Conservation (phyloP, 2,113 vertebrate genomes). For the Ibidorhyncha struthersii region DNA sequence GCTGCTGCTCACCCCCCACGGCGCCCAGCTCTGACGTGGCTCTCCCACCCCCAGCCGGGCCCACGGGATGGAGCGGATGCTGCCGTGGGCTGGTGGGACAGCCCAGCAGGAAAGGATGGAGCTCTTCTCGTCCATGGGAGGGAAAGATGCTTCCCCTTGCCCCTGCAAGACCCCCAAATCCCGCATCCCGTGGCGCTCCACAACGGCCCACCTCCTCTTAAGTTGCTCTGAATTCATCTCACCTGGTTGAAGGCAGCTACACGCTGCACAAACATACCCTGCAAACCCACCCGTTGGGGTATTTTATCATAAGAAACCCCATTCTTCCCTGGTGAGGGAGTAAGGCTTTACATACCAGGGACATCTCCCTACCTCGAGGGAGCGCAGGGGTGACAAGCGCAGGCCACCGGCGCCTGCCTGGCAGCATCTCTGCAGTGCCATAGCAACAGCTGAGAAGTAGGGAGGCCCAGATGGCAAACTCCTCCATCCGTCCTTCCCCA, state of each 20-base stretch:
- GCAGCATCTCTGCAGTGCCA: conserved; percentile 56
- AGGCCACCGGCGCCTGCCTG: conserved; percentile 20
- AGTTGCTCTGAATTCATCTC: background rate
- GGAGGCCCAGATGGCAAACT: conserved; percentile 70
- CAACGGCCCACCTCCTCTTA: background rate
- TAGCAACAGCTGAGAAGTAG: conserved; percentile 62
- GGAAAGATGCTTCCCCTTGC: background rate
- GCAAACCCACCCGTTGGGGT: background rate
- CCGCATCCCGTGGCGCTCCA: background rate
- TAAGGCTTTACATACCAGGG: accelerated
- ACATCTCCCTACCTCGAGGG: background rate
- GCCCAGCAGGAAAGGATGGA: background rate
- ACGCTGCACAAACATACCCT: background rate
- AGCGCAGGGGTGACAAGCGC: conserved; percentile 14
- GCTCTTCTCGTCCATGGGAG: background rate
- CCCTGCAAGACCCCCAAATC: background rate
- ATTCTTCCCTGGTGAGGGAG: background rate
- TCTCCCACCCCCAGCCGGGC: background rate
- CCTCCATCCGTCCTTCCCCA: conserved; percentile 54
- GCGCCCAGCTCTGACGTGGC: background rate
- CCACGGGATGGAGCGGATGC: background rate
- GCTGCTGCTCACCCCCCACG: background rate
- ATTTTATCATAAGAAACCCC: background rate
- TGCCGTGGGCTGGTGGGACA: background rate
- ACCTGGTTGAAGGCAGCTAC: background rate